Percentiles rank a stretch among this genome's conserved stretches.
These are phyloP conservation scores for Threskiornis aethiopicus DNA, from an alignment of 2,797 vertebrate genomes.

Conservation along the genomic window DNA sequence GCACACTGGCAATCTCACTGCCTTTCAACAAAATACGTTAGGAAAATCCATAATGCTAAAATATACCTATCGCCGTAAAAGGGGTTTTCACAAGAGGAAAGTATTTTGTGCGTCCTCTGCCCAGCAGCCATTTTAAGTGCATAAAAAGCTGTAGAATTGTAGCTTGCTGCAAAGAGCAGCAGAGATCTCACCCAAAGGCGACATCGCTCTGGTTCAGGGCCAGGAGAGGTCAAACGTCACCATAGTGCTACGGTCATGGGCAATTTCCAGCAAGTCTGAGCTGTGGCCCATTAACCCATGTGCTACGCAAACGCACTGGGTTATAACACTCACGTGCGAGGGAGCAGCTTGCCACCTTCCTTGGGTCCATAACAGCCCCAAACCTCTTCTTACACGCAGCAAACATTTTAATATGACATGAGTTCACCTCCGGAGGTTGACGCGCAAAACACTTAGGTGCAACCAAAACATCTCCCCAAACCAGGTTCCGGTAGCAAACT, in stretches of 20 bases:
- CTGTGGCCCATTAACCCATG: rapidly evolving
- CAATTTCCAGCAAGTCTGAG: background rate
- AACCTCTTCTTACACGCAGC: background rate
- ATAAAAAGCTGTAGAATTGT: background rate
- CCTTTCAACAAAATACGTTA: background rate
- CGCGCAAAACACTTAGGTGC: background rate
- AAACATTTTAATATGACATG: rapidly evolving
- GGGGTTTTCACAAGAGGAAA: background rate
- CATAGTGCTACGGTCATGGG: rapidly evolving
- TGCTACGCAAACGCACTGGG: background rate
- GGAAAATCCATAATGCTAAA: slow-evolving; percentile 21
- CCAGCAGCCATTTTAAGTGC: slow-evolving; percentile 1
- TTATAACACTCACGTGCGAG: rapidly evolving
- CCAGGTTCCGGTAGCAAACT: background rate
- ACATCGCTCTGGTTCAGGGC: background rate
- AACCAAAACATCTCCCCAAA: background rate
- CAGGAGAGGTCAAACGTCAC: background rate
- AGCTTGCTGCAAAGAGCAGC: background rate
- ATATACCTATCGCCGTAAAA: background rate
- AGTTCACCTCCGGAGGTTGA: background rate
- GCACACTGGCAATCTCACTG: background rate
- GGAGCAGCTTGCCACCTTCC: background rate
- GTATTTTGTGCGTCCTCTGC: background rate
- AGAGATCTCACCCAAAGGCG: background rate
- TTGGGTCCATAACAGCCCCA: background rate